Base-by-base conservation (phyloP, 2,888 invertebrate genomes). In the Hirtodrosophila duncani region DNA sequence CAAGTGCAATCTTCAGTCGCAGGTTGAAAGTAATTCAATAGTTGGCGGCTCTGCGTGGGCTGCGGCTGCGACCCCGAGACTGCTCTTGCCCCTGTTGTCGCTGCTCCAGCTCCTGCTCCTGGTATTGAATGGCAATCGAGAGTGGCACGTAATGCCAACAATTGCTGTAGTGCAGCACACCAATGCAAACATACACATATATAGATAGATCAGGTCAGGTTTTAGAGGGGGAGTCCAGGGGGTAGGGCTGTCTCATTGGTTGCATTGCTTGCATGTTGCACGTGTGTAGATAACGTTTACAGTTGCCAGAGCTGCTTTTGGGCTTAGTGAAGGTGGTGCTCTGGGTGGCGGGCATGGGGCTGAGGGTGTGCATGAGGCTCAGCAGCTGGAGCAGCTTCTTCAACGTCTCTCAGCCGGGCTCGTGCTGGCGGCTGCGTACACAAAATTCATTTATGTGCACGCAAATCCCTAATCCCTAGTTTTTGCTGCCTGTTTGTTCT, bases 71-170 rank as follows among this genome's bases (percentile, higher is more conserved):
- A 17, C 9, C 50, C 43, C 7, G 6, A 24, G 9, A 10, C 38
- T 31, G 33, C 33, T 21, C 3, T 10, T 26, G 44, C 44, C 7
- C 11, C 38, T 30, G 29, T 21, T 30, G 23, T 23, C 23, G 29
- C 33, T 27, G 31, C 39, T 11, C 20, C 33, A 7, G 14, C 27
- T 43, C 24, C 38, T 52, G 48, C 53, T 57, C 8, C 34, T 59
- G 67, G 63, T 60, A 81, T 77, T 77, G 79, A 81, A 81, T 75
- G 77, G 66, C 77, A 77, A 79, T 78, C 71, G 83, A 80, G 78
- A 81, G 70, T 67, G 81, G 83, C 83, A 82, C 81, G 83, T 82
- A 82, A 82, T 83, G 79, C 82, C 68, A 75, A 82, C 83, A 83
- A 83, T 83, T 81, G 83, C 63, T 67, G 45, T 63, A 67, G 63